Base-by-base conservation (phyloP, 2,113 vertebrate species). In the Antechinus flavipes region DNA sequence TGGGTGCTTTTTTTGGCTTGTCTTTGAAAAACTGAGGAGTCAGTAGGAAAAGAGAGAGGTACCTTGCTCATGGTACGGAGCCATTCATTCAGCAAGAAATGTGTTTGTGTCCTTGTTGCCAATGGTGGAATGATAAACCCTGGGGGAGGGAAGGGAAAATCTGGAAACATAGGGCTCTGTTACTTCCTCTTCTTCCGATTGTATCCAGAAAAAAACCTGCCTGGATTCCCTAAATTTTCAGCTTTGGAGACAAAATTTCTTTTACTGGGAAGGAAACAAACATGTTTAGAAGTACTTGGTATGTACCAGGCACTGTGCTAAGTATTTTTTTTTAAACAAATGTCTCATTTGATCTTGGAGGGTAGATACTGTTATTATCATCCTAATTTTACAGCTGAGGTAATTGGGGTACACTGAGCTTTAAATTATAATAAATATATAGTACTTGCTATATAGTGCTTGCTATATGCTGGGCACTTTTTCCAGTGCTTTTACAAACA, bases 141-240 rank as follows among this genome's bases (percentile, higher is more conserved):
- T 94, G 23, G 11, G 68, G 90, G 92, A 94, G 94, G 56, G 55
- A 54, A 93, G 93, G 54, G 1, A 0, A n/a, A 30, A 16, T 42
- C 2, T 0, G 68, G 93, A 91, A 84, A 89, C 16, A 6, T 0
- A 0, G n/a, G 54, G 89, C 91, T 27, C 27, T 93, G 56, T 94
- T 0, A 0, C 0, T 54, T 56, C 54, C 22, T 42, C 0, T 0
- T 0, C 7, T 93, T 90, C 46, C 0, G 0, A n/a, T 76, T 90
- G 68, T 84, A n/a, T 94, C 58, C 91, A 95, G 89, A 93, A 1
- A 10, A 53, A 50, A 25, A 42, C 42, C 89, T 0, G 0, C 25
- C 0, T 0, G 90, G 27, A 56, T 68, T 84, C 22, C 4, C 27
- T 10, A 0, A 12, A 90, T 89, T 94, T 91, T 94, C 84, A 1